Evolutionary conservation across 2,888 invertebrate species (phyloP).

Genomic region (Agonum fuliginosum): DNA sequence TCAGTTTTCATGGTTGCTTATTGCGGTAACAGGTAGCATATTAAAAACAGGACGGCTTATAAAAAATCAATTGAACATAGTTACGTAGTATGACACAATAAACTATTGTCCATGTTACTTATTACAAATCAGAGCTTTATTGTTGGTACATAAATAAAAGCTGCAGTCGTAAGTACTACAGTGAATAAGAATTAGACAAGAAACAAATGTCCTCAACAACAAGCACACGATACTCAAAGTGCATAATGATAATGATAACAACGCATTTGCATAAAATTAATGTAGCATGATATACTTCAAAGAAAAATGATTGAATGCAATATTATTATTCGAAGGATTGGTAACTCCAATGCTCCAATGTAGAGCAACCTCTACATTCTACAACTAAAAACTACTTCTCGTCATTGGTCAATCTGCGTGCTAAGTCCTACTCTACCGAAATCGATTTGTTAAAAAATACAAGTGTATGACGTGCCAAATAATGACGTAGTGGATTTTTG

Average conservation of each 20-base stretch:
- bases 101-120: no score
- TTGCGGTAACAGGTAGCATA: no score
- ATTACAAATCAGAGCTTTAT: background rate
- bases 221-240: background rate
- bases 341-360: conserved; percentile 1
- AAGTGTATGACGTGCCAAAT: conserved; percentile 29
- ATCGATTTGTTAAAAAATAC: conserved; percentile 47
- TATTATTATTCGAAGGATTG: background rate
- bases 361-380: background rate
- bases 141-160: background rate
- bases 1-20: no score
- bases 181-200: conserved; percentile 2
- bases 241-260: background rate
- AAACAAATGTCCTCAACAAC: background rate
- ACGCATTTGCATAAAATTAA: no score
- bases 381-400: background rate
- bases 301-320: no score
- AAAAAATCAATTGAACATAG: no score
- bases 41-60: no score
- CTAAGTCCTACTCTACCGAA: background rate
- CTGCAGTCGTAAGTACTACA: background rate
- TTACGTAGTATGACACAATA: no score
- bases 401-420: conserved; percentile 2
- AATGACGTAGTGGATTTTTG: conserved; percentile 40
- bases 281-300: no score